These are phyloP conservation scores for Pangasius macronema DNA, from an alignment of 2,797 vertebrate species.

Conservation along the genomic window DNA sequence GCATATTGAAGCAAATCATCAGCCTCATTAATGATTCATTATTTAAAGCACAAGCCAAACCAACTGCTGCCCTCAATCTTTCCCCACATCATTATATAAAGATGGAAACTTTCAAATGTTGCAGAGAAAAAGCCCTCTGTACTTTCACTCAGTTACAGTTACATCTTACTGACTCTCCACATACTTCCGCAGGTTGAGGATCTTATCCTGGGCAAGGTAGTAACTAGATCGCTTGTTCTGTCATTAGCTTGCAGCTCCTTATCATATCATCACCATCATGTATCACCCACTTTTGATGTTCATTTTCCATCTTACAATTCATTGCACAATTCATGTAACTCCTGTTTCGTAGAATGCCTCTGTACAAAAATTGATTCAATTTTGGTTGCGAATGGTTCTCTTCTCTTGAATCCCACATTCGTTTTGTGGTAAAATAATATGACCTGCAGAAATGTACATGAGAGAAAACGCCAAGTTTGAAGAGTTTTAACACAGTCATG, in stretches of 20 bases:
- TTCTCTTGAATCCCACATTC: background rate
- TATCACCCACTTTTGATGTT: background rate
- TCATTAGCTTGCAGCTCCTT: constrained; percentile 8
- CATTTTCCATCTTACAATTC: background rate
- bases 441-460: too few species aligned
- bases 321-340: background rate
- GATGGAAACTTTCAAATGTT: constrained; percentile 15
- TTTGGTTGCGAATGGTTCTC: background rate
- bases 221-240: constrained; percentile 16
- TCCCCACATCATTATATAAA: constrained; percentile 11
- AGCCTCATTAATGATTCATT: constrained; percentile 31
- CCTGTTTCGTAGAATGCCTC: background rate
- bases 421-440: background rate
- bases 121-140: background rate
- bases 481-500: background rate
- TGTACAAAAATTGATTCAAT: background rate
- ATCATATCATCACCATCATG: background rate
- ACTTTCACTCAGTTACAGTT: background rate
- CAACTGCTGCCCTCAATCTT: constrained; percentile 23
- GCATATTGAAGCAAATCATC: background rate
- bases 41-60: constrained; percentile 29
- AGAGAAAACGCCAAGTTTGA: background rate
- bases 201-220: constrained; percentile 24
- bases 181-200: constrained; percentile 38
- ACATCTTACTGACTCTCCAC: constrained; percentile 4